Evolutionary conservation across 35 echinoderm and acorn worm genomes (phyloP), one percentile per base, ranked within the genome.

Genomic region (Heliocidaris tuberculata): DNA sequence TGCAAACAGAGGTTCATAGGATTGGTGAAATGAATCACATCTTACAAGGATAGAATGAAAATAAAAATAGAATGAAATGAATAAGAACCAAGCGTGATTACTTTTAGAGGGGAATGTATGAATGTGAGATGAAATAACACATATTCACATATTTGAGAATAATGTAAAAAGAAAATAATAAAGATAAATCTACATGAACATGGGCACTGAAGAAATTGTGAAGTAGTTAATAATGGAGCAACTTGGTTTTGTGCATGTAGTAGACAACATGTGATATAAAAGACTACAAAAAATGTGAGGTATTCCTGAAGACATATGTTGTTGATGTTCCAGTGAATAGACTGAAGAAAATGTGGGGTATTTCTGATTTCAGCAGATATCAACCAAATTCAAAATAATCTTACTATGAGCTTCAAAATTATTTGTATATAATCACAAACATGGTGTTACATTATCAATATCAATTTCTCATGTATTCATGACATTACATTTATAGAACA

Each of bases 21-120:
- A n/a, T 21, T 21, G 65, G 65, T 78, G 65, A 78, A 78, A 78
- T 78, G 65, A 78, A 78, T 78, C 65, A 78, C 65, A 78, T 78
- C 60, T 24, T 78, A n/a, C 21, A 27, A 5, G 65, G 65, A 78
- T 78, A 56, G 65, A 78, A 78, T 78, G 65, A 78, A 78, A 78
- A 78, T 78, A n/a, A 70, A 70, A 78, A 21, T 27, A n/a, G 2
- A 27, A 78, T 78, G 65, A 78, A 56, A 56, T 78, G 27, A n/a
- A 19, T 78, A n/a, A 24, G 65, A 78, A 56, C 27, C 65, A 78
- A 78, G 65, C 65, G 21, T 78, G 65, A 78, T 56, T 78, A 78
- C 21, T 78, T 7, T 78, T 29, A n/a, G 21, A 78, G 65, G 61
- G 35, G 24, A 71, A 71, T 5, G 0, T 71, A 78, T n/a, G 65